phyloP scores from a whole-genome alignment of 2,888 invertebrate genomes.

The Harpalus rufipes region DNA sequence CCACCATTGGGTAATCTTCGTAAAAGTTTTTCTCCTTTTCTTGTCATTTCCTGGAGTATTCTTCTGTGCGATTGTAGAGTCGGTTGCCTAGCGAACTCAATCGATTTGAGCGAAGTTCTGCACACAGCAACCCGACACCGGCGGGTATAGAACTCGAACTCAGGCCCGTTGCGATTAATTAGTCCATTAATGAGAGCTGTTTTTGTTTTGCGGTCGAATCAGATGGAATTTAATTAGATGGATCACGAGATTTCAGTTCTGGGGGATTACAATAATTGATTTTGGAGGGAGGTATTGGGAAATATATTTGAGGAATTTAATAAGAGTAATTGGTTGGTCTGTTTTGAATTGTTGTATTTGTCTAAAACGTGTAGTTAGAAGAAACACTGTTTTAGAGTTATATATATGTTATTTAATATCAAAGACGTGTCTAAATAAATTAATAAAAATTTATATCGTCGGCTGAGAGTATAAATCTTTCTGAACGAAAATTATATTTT shows the following conservation, averaged over 20 bases:
- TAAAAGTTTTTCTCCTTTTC: background rate
- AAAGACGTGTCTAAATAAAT: no score
- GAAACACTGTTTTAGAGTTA: no score
- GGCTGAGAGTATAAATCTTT: no score
- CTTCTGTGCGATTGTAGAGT: slow-evolving; percentile 21
- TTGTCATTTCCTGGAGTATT: slow-evolving; percentile 17
- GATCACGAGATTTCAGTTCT: background rate
- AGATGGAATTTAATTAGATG: slow-evolving; percentile 27
- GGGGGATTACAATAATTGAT: background rate
- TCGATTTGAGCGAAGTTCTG: slow-evolving; percentile 39
- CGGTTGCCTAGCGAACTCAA: slow-evolving; percentile 59
- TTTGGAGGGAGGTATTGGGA: background rate
- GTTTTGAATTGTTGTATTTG: background rate
- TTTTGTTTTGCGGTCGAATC: slow-evolving; percentile 36
- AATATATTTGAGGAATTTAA: background rate
- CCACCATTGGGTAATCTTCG: background rate
- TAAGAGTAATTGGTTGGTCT: background rate
- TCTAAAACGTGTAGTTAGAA: no score
- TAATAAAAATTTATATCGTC: no score
- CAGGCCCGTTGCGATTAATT: slow-evolving; percentile 25
- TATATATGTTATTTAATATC: no score
- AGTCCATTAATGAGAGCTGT: slow-evolving; percentile 36
- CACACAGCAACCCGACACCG: slow-evolving; percentile 27
- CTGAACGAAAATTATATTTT: no score
- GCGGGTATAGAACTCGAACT: background rate